These are phyloP conservation scores for Gobiocypris rarus DNA, from an alignment of 2,113 vertebrate species.

Conservation along the genomic window DNA sequence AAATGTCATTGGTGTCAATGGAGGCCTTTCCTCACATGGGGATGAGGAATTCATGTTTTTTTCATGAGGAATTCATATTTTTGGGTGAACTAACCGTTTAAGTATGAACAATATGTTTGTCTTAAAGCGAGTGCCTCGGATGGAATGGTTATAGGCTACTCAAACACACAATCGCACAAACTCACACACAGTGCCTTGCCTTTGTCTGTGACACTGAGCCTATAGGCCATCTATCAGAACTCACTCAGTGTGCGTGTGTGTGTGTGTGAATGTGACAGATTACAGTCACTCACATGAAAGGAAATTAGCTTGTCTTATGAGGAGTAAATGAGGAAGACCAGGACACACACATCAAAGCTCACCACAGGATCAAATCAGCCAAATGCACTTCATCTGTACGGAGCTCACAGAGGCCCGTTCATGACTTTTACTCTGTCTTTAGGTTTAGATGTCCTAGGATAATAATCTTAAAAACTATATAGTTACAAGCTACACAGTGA, in stretches of 20 bases:
- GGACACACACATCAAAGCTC: conserved; percentile 62
- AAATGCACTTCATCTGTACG: conserved; percentile 16
- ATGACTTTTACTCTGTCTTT: background rate
- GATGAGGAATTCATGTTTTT: too few species aligned
- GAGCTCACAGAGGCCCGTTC: background rate
- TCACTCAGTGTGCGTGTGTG: conserved; percentile 34
- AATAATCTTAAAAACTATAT: too few species aligned
- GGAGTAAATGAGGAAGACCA: conserved; percentile 73
- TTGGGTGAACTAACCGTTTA: too few species aligned
- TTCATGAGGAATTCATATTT: too few species aligned
- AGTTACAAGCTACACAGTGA: background rate
- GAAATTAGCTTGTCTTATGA: conserved; percentile 65
- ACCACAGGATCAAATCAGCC: conserved; percentile 13
- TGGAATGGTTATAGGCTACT: background rate
- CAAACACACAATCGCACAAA: conserved; percentile 17
- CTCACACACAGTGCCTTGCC: conserved; percentile 53
- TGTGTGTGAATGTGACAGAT: conserved; percentile 35
- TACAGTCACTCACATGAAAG: conserved; percentile 57
- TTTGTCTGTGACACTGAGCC: conserved; percentile 54
- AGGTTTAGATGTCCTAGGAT: background rate
- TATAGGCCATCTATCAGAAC: conserved; percentile 49
- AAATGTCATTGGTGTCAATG: too few species aligned
- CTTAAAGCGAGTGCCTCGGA: background rate
- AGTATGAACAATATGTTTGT: background rate
- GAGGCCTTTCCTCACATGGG: too few species aligned